Base-by-base conservation (phyloP, 1,140 invertebrate genomes). In the Saccostrea cuccullata region DNA sequence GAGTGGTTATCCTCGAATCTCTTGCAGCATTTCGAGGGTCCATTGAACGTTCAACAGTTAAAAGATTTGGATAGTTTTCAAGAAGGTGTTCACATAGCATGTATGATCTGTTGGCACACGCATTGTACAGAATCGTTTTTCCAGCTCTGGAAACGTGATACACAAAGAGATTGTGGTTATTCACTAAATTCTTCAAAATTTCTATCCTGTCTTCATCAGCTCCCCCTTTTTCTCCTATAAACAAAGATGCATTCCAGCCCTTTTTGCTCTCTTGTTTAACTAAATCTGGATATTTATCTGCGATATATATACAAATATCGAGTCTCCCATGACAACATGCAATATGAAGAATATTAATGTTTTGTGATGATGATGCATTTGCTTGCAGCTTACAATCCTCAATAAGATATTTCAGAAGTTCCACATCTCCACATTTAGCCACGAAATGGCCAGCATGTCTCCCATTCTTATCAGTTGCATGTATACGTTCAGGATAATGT, bases 381-480 rank as follows among this genome's bases (percentile, higher is more conserved):
- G 70, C 26, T 77, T 17, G 30, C 26, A 77, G 23, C 1, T 77
- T 26, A 26, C 30, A 30, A 6, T 77, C 30, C 15, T 77, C 26
- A 20, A 64, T n/a, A 11, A 77, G 26, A 36, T 30, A 36, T 77
- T 12, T 77, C 26, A 77, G 11, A 17, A 77, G 13, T 26, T 77
- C 70, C 2, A 77, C 26, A 15, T 77, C 26, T 30, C 70, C 70
- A 77, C 70, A 26, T 30, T 36, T 77, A 30, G 70, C 70, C 3
- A 36, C 70, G 13, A 77, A 77, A 77, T 77, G 70, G 15, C 70
- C 70, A 36, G 70, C 70, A 77, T 77, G 26, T 77, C 70, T 26
- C 26, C 70, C 23, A 15, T 3, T 77, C 26, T 77, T 26, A 77
- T 77, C 70, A 8, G 30, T 17, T 3, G 70, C 11, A 30, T 77